These are phyloP conservation scores for Matsumurasca onukii DNA, from an alignment of 1,140 invertebrate species.

Conservation along the genomic window DNA sequence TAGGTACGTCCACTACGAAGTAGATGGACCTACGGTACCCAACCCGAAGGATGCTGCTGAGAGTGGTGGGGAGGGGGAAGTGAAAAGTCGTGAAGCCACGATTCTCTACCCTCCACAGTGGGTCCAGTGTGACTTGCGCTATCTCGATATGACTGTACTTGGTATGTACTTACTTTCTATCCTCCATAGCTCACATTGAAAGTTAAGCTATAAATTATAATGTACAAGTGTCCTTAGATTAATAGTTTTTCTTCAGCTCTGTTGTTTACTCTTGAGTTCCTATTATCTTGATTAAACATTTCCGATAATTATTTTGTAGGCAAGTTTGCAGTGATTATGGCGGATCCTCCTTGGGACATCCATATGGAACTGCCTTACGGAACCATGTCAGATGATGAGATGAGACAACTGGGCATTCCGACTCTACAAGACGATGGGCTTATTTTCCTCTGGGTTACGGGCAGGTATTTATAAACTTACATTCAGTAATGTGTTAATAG, in stretches of 20 bases:
- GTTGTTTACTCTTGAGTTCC: too few relatives aligned
- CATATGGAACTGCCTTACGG: constrained; percentile 98
- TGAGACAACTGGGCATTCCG: constrained; percentile 90
- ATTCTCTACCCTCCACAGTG: constrained; percentile 89
- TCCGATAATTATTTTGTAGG: constrained; percentile 54
- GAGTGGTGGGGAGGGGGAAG: constrained; percentile 10
- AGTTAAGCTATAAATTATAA: too few relatives aligned
- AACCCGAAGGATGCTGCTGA: constrained; percentile 10
- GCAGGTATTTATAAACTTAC: constrained; percentile 65
- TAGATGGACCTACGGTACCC: constrained; percentile 64
- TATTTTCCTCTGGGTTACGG: constrained; percentile 97
- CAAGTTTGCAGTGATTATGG: constrained; percentile 93
- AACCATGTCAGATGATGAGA: constrained; percentile 99
- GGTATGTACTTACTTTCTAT: constrained; percentile 56
- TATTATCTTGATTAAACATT: too few relatives aligned
- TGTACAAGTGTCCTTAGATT: too few relatives aligned
- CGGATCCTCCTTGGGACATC: constrained; percentile 97
- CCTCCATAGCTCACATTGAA: too few relatives aligned
- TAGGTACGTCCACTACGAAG: constrained; percentile 93
- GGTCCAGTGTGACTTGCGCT: constrained; percentile 95
- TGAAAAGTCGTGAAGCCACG: constrained; percentile 51
- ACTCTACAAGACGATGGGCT: constrained; percentile 93
- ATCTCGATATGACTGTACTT: constrained; percentile 93
- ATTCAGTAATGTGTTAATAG: too few relatives aligned
- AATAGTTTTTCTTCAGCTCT: too few relatives aligned